phyloP scores from a whole-genome alignment of 2,113 vertebrate genomes.

The Petaurus breviceps region DNA sequence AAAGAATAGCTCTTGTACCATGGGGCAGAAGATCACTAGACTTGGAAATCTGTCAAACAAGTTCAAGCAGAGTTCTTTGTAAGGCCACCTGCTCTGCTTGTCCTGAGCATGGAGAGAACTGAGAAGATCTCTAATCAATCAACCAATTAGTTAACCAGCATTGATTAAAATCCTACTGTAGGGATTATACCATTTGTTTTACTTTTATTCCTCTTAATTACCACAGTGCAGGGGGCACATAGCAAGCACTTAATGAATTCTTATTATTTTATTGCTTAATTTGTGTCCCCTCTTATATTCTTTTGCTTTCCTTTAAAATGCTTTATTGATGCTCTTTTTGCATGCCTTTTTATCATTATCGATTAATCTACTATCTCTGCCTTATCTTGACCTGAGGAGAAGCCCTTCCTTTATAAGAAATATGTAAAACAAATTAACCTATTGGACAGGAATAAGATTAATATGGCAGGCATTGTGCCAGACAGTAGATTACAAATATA shows the following conservation, averaged over 20 bases:
- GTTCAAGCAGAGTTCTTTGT: background rate
- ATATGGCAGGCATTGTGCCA: background rate
- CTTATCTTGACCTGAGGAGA: background rate
- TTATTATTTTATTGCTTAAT: background rate
- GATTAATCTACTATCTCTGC: background rate
- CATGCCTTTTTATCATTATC: background rate
- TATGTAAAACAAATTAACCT: background rate
- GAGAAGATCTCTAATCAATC: background rate
- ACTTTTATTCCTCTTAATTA: background rate
- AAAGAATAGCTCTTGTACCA: conserved; percentile 24
- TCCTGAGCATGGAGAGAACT: background rate
- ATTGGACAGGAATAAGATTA: background rate
- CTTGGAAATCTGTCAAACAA: conserved; percentile 27
- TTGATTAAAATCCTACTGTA: background rate
- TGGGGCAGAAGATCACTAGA: conserved; percentile 27
- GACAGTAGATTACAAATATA: background rate
- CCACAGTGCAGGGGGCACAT: background rate
- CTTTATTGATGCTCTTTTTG: background rate
- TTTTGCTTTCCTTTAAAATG: background rate
- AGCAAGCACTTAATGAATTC: background rate
- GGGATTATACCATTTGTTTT: background rate
- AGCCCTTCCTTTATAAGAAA: background rate
- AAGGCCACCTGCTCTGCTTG: background rate
- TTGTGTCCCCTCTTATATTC: background rate
- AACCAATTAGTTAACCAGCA: background rate